Base-by-base conservation (phyloP, 2,888 invertebrate genomes). In the Marronus borbonicus region DNA sequence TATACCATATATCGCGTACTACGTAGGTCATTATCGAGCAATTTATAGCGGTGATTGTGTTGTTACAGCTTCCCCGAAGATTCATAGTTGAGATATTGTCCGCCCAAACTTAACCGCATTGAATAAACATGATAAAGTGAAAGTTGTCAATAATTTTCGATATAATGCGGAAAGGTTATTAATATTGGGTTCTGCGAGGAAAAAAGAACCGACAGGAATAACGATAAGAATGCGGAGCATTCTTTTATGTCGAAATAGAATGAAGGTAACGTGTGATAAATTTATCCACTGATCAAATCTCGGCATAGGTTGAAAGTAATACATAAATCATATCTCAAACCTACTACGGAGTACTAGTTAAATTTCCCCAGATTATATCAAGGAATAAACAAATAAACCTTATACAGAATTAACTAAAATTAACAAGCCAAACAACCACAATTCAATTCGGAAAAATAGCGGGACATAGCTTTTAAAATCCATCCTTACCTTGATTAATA, bases 121-220 rank as follows among this genome's bases (percentile, higher is more conserved):
- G 72, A 74, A 60, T 74, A 74, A 74, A 60, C 20, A 72, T 24
- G 72, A 72, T 58, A 55, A 58, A 60, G 55, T 24, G 58, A 39
- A 60, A 24, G 44, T 62, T 74, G 24, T 74, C 72, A 58, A 60
- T 60, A 74, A 60, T 44, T 68, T 36, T 49, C 44, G 49, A 60
- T 28, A 74, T 74, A 74, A 74, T 74, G 28, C 60, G 4, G 44
- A 10, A 28, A 60, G 60, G 44, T 60, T 60, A 74, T 74, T 74
- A 74, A 74, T 60, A 24, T 39, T 39, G 44, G n/a, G 44, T 44
- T 24, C 44, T 1, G 20, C 60, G 7, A 24, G 20, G 36, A 72
- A 58, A 60, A 58, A 60, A 44, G 31, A 31, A 55, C 55, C 4
- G 36, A n/a, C n/a, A n/a, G n/a, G n/a, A n/a, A n/a, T n/a, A n/a